Evolutionary conservation across 2,113 vertebrate species (phyloP), one percentile per base, ranked within the genome.

Genomic region (Trematocara marginatum): DNA sequence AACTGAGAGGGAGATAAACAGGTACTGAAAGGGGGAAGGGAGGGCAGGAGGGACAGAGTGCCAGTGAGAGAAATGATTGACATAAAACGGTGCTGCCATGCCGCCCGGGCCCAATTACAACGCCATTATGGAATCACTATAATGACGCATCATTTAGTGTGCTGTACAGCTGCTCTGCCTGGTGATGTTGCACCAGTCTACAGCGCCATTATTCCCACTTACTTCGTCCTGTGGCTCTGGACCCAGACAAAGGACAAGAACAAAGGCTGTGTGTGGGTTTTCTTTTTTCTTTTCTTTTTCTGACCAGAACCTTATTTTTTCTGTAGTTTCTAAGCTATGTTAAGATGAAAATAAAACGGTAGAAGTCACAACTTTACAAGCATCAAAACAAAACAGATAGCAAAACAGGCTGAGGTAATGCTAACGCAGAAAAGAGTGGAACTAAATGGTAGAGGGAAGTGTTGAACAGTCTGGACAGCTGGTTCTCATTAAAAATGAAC

Each of bases 111-210:
- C 86, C 91, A 93, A 94, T 94, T 94, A 93, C 26, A 91, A 82
- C n/a, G 4, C 86, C 88, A 93, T 95, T 93, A 94, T 89, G 90
- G 86, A 91, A 92, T 89, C 9, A 71, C 86, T 86, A 64, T 94
- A 93, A 93, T 94, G 93, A 87, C 42, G 69, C 86, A 89, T 90
- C 85, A 93, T 92, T 93, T 90, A 89, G 89, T 52, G 16, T 2
- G 66, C 81, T 42, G 80, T 47, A 52, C 79, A 88, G 59, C 83
- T 42, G 80, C 84, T 84, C 86, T 20, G 76, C 29, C 57, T 83
- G 66, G 79, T 84, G 79, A 79, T 87, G 88, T 76, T 29, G 18
- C 83, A 89, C 91, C 82, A 18, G 61, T 83, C 79, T 80, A 79
- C 2, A 57, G 82, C 42, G 6, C 85, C 90, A 89, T 93, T 88